Base-by-base conservation (phyloP, 2,113 vertebrate species). In the Chitala chitala region DNA sequence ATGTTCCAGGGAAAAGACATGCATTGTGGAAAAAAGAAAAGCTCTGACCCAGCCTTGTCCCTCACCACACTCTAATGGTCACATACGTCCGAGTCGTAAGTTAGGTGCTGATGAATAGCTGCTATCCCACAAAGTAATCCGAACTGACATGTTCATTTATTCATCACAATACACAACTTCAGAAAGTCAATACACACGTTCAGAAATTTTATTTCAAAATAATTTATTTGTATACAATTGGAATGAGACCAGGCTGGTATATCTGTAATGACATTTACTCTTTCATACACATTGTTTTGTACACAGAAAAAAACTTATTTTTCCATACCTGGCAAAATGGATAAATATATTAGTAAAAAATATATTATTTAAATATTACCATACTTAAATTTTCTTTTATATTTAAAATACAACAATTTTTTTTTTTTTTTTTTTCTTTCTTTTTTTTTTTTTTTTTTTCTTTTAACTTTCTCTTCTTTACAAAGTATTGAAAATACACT, bases 261-360 rank as follows among this genome's bases (percentile, higher is more conserved):
- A 84, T 83, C 79, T 87, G 84, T 80, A 83, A 83, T 91, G 85
- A 86, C 84, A 84, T 82, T 79, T 36, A 69, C 87, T 83, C 85
- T 87, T 89, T 78, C 83, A 87, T 88, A 84, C 85, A 83, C 81
- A 86, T 86, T 69, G 40, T 48, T 55, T 88, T 86, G 82, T 92
- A 83, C 92, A 89, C 89, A 86, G 81, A 88, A 90, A 86, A 85
- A 88, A 83, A 81, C 88, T 75, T 78, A 84, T 78, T 82, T 81
- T 82, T 85, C 88, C 88, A 92, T 86, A 91, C 86, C 58, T 81
- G 84, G 84, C 89, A 90, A 88, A 84, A 81, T 92, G 94, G 95
- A 98, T 97, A 98, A 98, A 98, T 98, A 98, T 98, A 98, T 98
- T 98, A 98, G 94, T 93, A 98, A 98, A 98, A 98, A 98, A 98